Conservation (phyloP, 2,888 invertebrate genomes). For the Zygaena filipendulae region DNA sequence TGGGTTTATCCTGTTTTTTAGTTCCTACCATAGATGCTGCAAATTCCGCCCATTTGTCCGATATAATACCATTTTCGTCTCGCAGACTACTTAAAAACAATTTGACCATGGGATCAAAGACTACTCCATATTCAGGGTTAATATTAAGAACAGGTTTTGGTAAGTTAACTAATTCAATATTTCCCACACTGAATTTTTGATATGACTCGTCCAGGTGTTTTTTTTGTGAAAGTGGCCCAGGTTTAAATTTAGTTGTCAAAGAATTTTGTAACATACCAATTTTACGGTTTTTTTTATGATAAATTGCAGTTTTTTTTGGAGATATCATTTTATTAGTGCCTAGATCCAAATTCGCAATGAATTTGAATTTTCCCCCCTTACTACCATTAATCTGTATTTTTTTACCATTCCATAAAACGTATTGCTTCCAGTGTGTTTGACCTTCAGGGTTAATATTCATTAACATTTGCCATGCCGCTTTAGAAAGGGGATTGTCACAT, state of each 20-base stretch:
- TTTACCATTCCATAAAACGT: slow-evolving; percentile 41
- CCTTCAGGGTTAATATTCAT: slow-evolving; percentile 45
- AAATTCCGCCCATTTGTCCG: slow-evolving; percentile 63
- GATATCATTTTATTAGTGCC: slow-evolving; percentile 16
- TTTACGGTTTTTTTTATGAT: slow-evolving; percentile 26
- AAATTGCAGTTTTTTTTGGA: slow-evolving; percentile 15
- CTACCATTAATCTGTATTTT: slow-evolving; percentile 43
- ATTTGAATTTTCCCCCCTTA: slow-evolving; percentile 42
- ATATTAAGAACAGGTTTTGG: slow-evolving; percentile 63
- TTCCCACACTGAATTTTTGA: slow-evolving; percentile 49
- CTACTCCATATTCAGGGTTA: slow-evolving; percentile 48
- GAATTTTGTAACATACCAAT: slow-evolving; percentile 36
- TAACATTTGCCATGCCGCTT: slow-evolving; percentile 53
- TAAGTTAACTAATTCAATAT: slow-evolving; percentile 48
- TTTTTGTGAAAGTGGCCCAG: slow-evolving; percentile 68
- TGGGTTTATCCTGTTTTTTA: slow-evolving; percentile 22
- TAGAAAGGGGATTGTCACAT: slow-evolving; percentile 35
- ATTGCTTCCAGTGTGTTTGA: slow-evolving; percentile 33
- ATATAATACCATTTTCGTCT: slow-evolving; percentile 42
- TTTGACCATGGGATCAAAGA: slow-evolving; percentile 46
- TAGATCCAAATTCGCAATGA: slow-evolving; percentile 35
- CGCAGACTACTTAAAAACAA: slow-evolving; percentile 45
- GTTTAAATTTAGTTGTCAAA: slow-evolving; percentile 54
- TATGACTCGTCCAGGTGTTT: slow-evolving; percentile 44
- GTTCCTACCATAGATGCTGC: slow-evolving; percentile 59